Base-by-base conservation (phyloP, 2,888 invertebrate genomes). In the Glyphotaelius pellucidus region DNA sequence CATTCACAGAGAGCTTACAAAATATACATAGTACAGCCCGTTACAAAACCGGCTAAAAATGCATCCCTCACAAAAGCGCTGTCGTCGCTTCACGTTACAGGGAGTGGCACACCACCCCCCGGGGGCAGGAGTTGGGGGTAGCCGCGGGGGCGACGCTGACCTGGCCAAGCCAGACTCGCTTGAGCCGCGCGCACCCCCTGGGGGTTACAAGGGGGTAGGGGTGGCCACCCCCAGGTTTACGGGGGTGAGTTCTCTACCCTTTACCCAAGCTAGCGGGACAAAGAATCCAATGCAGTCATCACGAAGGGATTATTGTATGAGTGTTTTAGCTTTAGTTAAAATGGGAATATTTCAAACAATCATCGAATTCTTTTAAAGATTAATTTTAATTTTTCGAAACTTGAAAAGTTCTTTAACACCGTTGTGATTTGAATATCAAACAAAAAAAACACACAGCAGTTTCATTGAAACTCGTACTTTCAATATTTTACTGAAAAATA, bases 111-210 rank as follows among this genome's bases (percentile, higher is more conserved):
- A 83, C 19, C 32, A 83, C 83, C 35, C 25, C 19, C 7, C 35
- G 83, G 42, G n/a, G 25, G 35, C 7, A 3, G 35, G 85, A n/a
- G 85, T 12, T 1, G 42, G 85, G 38, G 9, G 42, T 12, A 14
- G 9, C 38, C n/a, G 42, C 12, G 35, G n/a, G 86, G 32, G 35
- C 30, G 47, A 30, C 86, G 86, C 86, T 86, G 86, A 86, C 86
- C 86, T 86, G 86, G 42, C 38, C 86, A 86, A 86, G 86, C 86
- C 30, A 42, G 42, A 86, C 42, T 32, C 42, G 86, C 86, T 86
- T 86, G 42, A 35, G 86, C 86, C 67, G 67, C 67, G 67, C 67
- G 67, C 67, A 67, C 67, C 67, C 67, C 67, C 67, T 2, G 25
- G 3, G n/a, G 67, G 67, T 9, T 9, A n/a, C 67, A 25, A 25